Evolutionary conservation across 2,888 invertebrate species (phyloP), one percentile per base, ranked within the genome.

Genomic region (Cylindroiulus punctatus): DNA sequence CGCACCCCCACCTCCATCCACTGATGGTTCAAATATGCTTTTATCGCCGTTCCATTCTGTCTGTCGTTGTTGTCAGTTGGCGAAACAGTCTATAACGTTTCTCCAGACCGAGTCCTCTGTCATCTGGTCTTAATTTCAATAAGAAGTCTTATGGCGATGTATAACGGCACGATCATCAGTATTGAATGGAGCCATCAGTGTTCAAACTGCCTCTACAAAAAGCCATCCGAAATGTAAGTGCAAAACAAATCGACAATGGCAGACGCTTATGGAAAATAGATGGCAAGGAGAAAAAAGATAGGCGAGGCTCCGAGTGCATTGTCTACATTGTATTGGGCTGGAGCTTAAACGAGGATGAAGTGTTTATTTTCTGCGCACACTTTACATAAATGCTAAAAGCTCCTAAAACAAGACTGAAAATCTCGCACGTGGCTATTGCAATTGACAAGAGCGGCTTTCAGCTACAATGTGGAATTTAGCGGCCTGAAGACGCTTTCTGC

Each of bases 161-260:
- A 76, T 76, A 76, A 76, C 76, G 76, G 30, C 76, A 76, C 76
- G 76, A 76, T 76, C 76, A 76, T 76, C 76, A 30, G 76, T 76
- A 76, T 76, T 76, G 76, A 76, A 76, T 76, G 76, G 76, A 26
- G 30, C 76, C 76, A 76, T 76, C 76, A 76, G 76, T 76, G 76
- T 76, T 76, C 76, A 76, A 32, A 76, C 76, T 76, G 76, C 76
- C 76, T 76, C 76, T 76, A 76, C 76, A 76, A 76, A 52, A 76
- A 76, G 76, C 76, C 76, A 76, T 76, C 76, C 76, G 76, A 76
- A 76, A 76, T 76, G 76, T 76, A 76, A 76, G 76, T 76, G 76
- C 76, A 76, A 76, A 76, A 76, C 76, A 76, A 76, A 76, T 76
- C 76, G 76, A 76, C 76, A 76, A 76, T 76, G 76, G 76, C 76